Percentiles rank a stretch among this genome's conserved stretches.
phyloP scores from a whole-genome alignment of 2,797 vertebrate species.

The Amblyopsis hoosieri region DNA sequence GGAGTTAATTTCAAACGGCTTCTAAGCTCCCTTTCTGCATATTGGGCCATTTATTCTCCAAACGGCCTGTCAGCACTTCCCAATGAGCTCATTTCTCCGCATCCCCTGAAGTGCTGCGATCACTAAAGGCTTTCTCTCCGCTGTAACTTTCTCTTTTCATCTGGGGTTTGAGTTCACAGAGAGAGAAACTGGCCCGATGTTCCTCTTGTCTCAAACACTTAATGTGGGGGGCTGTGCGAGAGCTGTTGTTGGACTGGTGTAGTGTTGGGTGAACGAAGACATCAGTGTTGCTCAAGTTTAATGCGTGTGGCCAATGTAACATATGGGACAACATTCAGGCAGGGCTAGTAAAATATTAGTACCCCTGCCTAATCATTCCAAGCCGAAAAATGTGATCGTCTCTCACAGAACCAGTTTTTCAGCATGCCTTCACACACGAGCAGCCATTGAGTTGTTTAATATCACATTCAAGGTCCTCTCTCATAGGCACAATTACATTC shows the following conservation, averaged over 20 bases:
- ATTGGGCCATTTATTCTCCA: constrained; percentile 21
- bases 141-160: constrained; percentile 14
- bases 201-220: too few relatives aligned
- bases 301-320: neutral
- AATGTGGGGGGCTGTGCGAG: neutral
- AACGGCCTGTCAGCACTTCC: constrained; percentile 21
- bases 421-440: neutral
- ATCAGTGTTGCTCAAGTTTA: neutral
- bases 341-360: too few relatives aligned
- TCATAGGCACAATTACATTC: neutral
- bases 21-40: constrained; percentile 5
- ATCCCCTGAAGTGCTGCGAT: constrained; percentile 13
- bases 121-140: neutral
- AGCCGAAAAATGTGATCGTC: neutral
- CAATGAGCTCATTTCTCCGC: constrained; percentile 33
- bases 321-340: too few relatives aligned
- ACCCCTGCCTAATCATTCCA: too few relatives aligned
- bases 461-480: neutral
- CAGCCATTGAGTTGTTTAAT: constrained; percentile 2
- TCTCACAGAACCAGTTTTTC: too few relatives aligned
- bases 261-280: neutral
- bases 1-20: neutral
- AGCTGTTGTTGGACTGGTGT: neutral
- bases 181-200: neutral
- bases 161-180: neutral